Evolutionary conservation across 2,888 invertebrate genomes (phyloP), one percentile per base, ranked within the genome.

Genomic region (Nysson spinosus): DNA sequence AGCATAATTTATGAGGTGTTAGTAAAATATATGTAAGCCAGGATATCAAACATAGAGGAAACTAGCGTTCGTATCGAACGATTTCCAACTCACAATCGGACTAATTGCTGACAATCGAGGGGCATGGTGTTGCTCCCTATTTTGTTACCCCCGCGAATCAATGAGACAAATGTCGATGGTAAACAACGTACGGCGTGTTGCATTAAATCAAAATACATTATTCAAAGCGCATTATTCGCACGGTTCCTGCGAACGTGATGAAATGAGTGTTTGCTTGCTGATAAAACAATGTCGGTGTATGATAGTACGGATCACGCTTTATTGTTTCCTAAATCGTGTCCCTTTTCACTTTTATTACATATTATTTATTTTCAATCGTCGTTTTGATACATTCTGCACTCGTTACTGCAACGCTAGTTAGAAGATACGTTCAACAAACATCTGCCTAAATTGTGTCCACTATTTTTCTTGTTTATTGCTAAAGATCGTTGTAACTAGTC

Each of bases 191-290:
- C 43, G 50, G 26, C 24, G 22, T 43, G 51, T 54, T 34, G 56
- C 52, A 64, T 64, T 64, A 71, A 71, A 71, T 71, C 54, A 58
- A 72, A 72, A 71, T 68, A 47, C 67, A 60, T 54, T 54, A 68
- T 39, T 37, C 46, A 34, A 56, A 19, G 50, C 30, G 42, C 40
- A 61, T 72, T 72, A 69, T 64, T 30, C 68, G 34, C 43, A 43
- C 37, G 57, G 40, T 52, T 68, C 24, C 63, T 28, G 50, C 28
- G 35, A 47, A 72, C 61, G 65, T 58, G 72, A 52, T 61, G 51
- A 72, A 72, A 65, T 28, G 68, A 12, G 32, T 39, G 61, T 61
- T 57, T 44, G 35, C 34, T 34, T 12, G 43, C 24, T 54, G 37
- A 44, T 47, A 44, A 57, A 71, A 61, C 40, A 55, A 54, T 37